phyloP scores from a whole-genome alignment of 1,140 invertebrate genomes.

The Drosophila mayri region DNA sequence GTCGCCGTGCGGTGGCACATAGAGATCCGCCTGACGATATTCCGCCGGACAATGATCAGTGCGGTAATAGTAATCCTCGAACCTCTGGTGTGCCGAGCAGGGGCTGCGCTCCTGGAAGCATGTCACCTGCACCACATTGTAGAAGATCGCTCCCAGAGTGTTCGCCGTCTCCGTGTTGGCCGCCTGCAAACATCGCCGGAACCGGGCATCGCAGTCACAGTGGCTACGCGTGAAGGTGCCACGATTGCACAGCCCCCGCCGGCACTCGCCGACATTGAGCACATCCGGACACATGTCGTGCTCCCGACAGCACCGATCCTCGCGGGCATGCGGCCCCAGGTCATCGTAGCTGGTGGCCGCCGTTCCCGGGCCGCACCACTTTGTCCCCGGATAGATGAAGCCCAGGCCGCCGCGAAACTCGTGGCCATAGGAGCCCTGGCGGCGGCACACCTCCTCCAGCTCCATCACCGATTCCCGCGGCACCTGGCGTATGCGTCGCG shows the following conservation, averaged over 20 bases:
- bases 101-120: constrained; percentile 89
- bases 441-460: constrained; percentile 87
- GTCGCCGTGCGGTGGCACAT: constrained; percentile 76
- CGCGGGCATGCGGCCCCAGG: constrained; percentile 87
- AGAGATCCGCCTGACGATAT: constrained; percentile 77
- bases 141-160: constrained; percentile 89
- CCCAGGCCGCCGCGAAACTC: constrained; percentile 85
- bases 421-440: constrained; percentile 76
- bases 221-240: constrained; percentile 89
- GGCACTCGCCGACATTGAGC: constrained; percentile 87
- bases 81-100: constrained; percentile 88
- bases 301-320: constrained; percentile 91
- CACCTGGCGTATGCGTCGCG: constrained; percentile 87
- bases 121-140: constrained; percentile 89
- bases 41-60: constrained; percentile 70
- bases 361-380: constrained; percentile 91
- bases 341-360: constrained; percentile 88
- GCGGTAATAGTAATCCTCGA: constrained; percentile 74
- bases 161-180: constrained; percentile 89
- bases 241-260: constrained; percentile 89
- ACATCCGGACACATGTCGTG: constrained; percentile 91
- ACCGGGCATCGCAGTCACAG: constrained; percentile 90
- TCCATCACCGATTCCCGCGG: constrained; percentile 87
- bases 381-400: constrained; percentile 88
- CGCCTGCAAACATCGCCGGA: constrained; percentile 88